Evolutionary conservation across 2,113 vertebrate species (phyloP).

Genomic region (Rutilus rutilus): DNA sequence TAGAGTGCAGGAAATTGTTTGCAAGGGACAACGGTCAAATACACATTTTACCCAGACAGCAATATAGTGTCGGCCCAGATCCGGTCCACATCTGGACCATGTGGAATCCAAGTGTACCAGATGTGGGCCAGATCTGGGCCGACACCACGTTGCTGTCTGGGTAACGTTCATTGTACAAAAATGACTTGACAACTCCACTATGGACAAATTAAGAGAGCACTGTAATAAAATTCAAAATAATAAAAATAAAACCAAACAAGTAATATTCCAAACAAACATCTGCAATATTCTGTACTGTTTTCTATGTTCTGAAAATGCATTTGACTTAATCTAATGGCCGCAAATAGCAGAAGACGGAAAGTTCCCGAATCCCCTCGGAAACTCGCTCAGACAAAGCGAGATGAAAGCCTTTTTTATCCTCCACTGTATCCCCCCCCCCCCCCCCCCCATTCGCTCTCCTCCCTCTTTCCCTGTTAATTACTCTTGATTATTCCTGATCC

Average conservation of each 20-base stretch:
- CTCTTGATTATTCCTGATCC: conserved; percentile 79
- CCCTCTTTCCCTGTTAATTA: conserved; percentile 76
- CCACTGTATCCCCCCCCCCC: conserved; percentile 66
- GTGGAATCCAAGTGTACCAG: too few species aligned
- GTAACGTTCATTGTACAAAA: background rate
- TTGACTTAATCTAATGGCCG: conserved; percentile 40
- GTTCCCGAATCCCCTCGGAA: conserved; percentile 43
- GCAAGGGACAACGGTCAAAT: background rate
- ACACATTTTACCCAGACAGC: background rate
- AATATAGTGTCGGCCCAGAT: too few species aligned
- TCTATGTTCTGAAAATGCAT: conserved; percentile 15
- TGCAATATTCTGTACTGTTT: background rate
- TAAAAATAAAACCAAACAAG: background rate
- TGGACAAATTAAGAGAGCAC: background rate
- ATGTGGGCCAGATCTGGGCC: too few species aligned
- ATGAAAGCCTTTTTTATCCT: conserved; percentile 74
- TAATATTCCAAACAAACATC: background rate
- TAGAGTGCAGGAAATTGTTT: background rate
- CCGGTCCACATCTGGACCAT: too few species aligned
- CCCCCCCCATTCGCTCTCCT: conserved; percentile 40
- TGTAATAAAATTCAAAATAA: background rate
- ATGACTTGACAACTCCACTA: background rate
- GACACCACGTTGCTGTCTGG: too few species aligned
- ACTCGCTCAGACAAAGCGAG: conserved; percentile 65
- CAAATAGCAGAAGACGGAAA: conserved; percentile 69